These are phyloP conservation scores for Mustela lutreola DNA, from an alignment of 2,113 vertebrate species.

Conservation along the genomic window DNA sequence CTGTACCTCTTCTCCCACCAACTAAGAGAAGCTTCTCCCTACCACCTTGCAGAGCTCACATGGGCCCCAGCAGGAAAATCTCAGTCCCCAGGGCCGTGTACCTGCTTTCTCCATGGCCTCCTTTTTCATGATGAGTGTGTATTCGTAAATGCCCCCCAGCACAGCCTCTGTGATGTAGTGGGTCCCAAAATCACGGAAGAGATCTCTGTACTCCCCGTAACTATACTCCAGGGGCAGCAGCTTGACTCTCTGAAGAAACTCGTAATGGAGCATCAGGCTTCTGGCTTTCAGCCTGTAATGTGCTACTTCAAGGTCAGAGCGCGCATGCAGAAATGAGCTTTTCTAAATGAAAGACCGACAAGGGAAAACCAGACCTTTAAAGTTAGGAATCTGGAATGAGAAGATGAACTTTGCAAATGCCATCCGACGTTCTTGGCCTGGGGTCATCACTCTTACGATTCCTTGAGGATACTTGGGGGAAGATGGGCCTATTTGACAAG, in stretches of 20 bases:
- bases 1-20: fast-evolving
- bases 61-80: fast-evolving
- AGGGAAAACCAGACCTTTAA: conserved; percentile 69
- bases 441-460: conserved; percentile 28
- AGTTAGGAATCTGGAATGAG: not conserved
- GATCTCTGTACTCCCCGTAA: conserved; percentile 94
- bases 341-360: conserved; percentile 84
- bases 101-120: conserved; percentile 87
- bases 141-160: conserved; percentile 92
- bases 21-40: not conserved
- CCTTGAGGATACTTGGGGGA: conserved; percentile 50
- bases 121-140: conserved; percentile 91
- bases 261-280: conserved; percentile 92
- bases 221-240: conserved; percentile 90
- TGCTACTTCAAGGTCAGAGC: conserved; percentile 90
- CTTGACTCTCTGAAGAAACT: conserved; percentile 91
- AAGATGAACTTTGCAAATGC: conserved; percentile 70
- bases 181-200: conserved; percentile 94
- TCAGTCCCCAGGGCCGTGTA: not conserved
- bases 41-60: not conserved
- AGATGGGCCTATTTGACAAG: not conserved
- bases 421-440: not conserved
- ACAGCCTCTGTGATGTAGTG: conserved; percentile 94
- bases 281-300: conserved; percentile 91
- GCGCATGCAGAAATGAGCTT: conserved; percentile 90